phyloP scores from a whole-genome alignment of 2,888 invertebrate genomes.

The Synergus gifuensis region DNA sequence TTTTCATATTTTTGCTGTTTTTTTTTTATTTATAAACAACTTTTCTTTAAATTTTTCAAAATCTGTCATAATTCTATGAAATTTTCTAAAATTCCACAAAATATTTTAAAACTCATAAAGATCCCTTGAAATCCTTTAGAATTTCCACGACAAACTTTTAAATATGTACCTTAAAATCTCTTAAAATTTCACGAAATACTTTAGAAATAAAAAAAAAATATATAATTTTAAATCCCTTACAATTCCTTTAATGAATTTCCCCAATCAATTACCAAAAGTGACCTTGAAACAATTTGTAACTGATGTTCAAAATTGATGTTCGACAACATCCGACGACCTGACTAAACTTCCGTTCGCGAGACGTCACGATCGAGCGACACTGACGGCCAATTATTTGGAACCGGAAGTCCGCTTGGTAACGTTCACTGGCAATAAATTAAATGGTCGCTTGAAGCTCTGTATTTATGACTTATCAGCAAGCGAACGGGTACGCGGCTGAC shows the following conservation, averaged over 20 bases:
- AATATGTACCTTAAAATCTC: no score
- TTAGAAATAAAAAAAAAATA: no score
- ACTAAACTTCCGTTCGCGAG: background rate
- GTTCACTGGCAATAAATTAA: constrained; percentile 49
- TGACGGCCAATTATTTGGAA: constrained; percentile 46
- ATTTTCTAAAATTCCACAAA: no score
- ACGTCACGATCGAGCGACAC: constrained; percentile 27
- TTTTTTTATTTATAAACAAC: no score
- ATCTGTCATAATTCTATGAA: no score
- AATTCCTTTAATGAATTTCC: background rate
- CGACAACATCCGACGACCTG: background rate
- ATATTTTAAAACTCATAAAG: no score
- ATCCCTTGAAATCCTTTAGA: no score
- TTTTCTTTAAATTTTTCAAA: no score
- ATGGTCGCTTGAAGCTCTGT: constrained; percentile 43
- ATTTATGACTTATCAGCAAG: constrained; percentile 51
- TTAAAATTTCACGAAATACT: no score
- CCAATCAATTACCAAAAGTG: background rate
- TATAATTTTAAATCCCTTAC: no score
- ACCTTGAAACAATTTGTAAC: background rate
- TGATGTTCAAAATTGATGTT: background rate
- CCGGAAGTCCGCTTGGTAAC: constrained; percentile 40
- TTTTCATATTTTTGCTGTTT: no score
- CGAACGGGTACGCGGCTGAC: constrained; percentile 1
- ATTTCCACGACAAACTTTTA: no score